These are phyloP conservation scores for Paradoxurus hermaphroditus DNA, from an alignment of 2,113 vertebrate genomes.

Conservation along the genomic window DNA sequence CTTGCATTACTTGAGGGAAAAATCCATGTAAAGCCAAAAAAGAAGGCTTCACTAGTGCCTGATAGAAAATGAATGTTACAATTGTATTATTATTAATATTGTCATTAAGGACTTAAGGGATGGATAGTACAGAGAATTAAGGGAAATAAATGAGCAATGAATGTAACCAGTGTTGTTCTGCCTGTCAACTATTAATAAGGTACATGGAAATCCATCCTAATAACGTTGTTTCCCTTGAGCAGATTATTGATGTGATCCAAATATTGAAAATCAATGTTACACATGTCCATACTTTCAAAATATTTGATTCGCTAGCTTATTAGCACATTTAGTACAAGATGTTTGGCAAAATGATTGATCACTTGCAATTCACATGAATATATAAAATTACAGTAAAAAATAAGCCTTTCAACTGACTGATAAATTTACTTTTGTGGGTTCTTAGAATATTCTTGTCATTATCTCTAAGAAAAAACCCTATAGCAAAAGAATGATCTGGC, in stretches of 20 bases:
- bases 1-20: background rate
- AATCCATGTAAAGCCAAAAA: constrained; percentile 15
- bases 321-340: constrained; percentile 54
- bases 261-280: constrained; percentile 71
- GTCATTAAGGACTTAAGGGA: background rate
- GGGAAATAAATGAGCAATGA: constrained; percentile 26
- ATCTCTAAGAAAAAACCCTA: constrained; percentile 6
- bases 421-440: constrained; percentile 9
- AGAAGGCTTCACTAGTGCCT: background rate
- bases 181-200: constrained; percentile 37
- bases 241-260: constrained; percentile 57
- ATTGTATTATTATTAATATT: background rate
- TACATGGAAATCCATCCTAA: constrained; percentile 43
- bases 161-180: constrained; percentile 27
- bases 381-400: constrained; percentile 38
- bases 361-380: background rate
- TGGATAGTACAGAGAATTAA: background rate
- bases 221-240: constrained; percentile 47
- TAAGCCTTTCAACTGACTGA: background rate
- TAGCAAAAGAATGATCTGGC: background rate
- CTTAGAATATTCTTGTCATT: constrained; percentile 43
- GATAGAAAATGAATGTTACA: background rate
- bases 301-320: constrained; percentile 53
- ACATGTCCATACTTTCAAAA: constrained; percentile 69
- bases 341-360: constrained; percentile 62